phyloP scores from a whole-genome alignment of 2,797 vertebrate genomes.

The Selene dorsalis region DNA sequence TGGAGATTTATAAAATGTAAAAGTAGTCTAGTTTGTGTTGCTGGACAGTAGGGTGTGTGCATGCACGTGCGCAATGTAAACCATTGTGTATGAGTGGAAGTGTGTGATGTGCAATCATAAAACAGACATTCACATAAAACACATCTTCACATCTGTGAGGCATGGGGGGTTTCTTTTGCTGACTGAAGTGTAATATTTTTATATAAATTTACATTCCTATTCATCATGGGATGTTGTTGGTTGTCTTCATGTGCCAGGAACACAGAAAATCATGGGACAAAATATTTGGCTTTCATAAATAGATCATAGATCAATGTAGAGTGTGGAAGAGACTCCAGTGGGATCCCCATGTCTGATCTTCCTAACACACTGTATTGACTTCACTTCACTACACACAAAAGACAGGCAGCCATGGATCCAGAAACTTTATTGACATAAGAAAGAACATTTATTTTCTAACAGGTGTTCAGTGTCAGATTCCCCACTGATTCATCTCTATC shows the following conservation, averaged over 20 bases:
- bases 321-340: no score
- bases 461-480: not conserved
- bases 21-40: no score
- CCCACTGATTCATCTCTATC: not conserved
- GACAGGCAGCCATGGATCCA: conserved; percentile 10
- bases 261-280: not conserved
- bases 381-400: not conserved
- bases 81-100: not conserved
- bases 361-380: not conserved
- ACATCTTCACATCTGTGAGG: not conserved
- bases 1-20: no score
- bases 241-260: not conserved
- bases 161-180: conserved; percentile 63
- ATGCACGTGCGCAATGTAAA: not conserved
- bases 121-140: not conserved
- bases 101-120: not conserved
- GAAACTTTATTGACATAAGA: conserved; percentile 72
- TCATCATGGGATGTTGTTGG: no score
- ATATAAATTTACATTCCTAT: no score
- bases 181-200: conserved; percentile 10
- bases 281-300: no score
- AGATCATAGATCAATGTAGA: no score
- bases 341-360: no score
- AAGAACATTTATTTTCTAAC: not conserved
- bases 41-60: no score